Evolutionary conservation across 2,797 vertebrate genomes (phyloP), one percentile per base, ranked within the genome.

Genomic region (Luscinia luscinia): DNA sequence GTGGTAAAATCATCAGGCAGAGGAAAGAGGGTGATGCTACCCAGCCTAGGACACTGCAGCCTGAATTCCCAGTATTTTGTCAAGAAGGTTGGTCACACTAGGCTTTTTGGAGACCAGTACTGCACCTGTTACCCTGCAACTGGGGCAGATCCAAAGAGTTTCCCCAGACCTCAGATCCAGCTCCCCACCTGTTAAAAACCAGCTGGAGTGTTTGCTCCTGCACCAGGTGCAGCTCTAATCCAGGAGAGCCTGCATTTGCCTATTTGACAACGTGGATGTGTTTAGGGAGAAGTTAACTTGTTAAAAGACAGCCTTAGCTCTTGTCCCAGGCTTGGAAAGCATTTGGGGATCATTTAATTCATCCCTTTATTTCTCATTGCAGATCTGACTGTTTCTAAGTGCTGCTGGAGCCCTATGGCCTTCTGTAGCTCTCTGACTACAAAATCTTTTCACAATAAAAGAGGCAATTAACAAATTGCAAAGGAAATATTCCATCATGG

Each of bases 391-490:
- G 15, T 75, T 89, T 84, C 69, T 52, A 69, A 93, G 58, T 54
- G 59, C 67, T 84, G 14, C 52, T 84, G 62, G 55, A 93, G 45
- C 36, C 67, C 62, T 61, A 28, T 89, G 69, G 51, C 62, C 79
- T 95, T 84, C 69, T 91, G 76, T 51, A 88, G 40, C 58, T 92
- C 69, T 83, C 69, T 3, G 36, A 93, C 76, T 88, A 92, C 32
- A 73, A 91, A 93, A 87, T 28, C 30, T 83, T 36, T 78, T 86
- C 55, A 27, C 70, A 78, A 73, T 78, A 80, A 85, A 89, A 87
- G 79, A 86, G 41, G 51, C 76, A 94, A 94, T 96, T 95, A 95
- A 89, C 45, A 89, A 92, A 93, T 86, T 92, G 87, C 52, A 49
- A 78, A 78, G 79, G 36, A 90, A 96, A 81, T 84, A 86, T 82